phyloP scores from a whole-genome alignment of 2,888 invertebrate genomes.

The Eupeodes luniger region DNA sequence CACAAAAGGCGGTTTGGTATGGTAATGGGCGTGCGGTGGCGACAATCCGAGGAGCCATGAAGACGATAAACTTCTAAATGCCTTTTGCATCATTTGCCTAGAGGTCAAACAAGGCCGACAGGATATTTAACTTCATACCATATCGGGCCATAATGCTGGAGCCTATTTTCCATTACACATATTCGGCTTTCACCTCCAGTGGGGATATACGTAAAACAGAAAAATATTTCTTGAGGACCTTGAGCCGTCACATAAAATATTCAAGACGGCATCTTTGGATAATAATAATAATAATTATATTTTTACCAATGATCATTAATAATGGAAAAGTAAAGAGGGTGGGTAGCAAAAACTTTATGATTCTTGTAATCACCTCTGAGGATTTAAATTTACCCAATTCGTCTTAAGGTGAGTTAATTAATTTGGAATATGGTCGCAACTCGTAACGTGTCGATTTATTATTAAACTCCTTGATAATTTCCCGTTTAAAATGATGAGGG shows the following conservation, averaged over 20 bases:
- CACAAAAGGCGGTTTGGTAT: neutral
- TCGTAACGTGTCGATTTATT: constrained; percentile 12
- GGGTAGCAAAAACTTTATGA: constrained; percentile 2
- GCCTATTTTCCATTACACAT: constrained; percentile 9
- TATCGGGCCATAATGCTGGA: constrained; percentile 1
- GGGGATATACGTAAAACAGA: neutral
- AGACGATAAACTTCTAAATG: constrained; percentile 46
- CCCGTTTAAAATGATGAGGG: neutral
- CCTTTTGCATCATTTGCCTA: constrained; percentile 48
- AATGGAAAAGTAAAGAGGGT: neutral
- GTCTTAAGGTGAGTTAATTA: constrained; percentile 41
- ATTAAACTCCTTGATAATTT: constrained; percentile 39
- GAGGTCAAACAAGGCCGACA: constrained; percentile 50
- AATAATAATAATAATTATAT: constrained; percentile 49
- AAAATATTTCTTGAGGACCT: neutral
- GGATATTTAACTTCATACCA: constrained; percentile 8
- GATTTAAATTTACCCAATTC: constrained; percentile 40
- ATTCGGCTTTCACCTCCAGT: neutral
- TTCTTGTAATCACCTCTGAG: constrained; percentile 12
- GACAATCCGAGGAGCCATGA: neutral
- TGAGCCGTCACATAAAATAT: constrained; percentile 33
- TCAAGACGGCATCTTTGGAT: constrained; percentile 32
- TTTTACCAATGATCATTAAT: constrained; percentile 42
- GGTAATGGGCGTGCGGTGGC: neutral
- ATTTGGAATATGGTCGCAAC: constrained; percentile 35